Base-by-base conservation (phyloP, 2,888 invertebrate species). In the Bibio marci region DNA sequence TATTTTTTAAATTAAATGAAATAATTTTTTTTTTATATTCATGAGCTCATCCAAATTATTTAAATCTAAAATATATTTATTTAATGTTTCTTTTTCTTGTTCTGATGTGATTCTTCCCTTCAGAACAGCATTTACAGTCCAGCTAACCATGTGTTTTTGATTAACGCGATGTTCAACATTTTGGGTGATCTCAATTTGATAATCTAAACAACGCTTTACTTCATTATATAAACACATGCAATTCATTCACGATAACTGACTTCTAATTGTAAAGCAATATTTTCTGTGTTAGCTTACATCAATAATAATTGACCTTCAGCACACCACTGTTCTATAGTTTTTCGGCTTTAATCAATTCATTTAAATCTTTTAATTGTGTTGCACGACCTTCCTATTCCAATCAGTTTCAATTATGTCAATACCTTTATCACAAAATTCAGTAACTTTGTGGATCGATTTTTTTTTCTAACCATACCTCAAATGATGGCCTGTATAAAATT, bases 81-180 rank as follows among this genome's bases (percentile, higher is more conserved):
- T 76, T 45, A 95, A 68, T 46, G 82, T 79, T 49, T 86, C 81
- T 59, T 90, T 87, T 61, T 95, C 92, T 65, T 91, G 88, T 54
- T 90, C 82, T 2, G 91, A 80, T n/a, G 91, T 88, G 57, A 95
- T 86, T n/a, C n/a, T n/a, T 43, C 90, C 77, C 52, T 80, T 75
- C 47, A 72, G 69, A 7, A 97, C 97, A 54, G 70, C 81, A 49
- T 65, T 62, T 13, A 91, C 80, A 45, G 97, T 82, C 86, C 91
- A 97, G 61, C 86, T 78, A 19, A 90, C 87, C 81, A 95, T 80
- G 62, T 94, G 83, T 60, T 80, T 86, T 63, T 95, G 94, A 49
- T 81, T 71, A 44, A 95, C 71, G 48, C 83, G 79, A 35, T 82
- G 76, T 55, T 91, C 83, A 39, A 88, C 65, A 50, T 73, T 76